These are phyloP conservation scores for Myrmecobius fasciatus DNA, from an alignment of 2,113 vertebrate species.

Conservation along the genomic window DNA sequence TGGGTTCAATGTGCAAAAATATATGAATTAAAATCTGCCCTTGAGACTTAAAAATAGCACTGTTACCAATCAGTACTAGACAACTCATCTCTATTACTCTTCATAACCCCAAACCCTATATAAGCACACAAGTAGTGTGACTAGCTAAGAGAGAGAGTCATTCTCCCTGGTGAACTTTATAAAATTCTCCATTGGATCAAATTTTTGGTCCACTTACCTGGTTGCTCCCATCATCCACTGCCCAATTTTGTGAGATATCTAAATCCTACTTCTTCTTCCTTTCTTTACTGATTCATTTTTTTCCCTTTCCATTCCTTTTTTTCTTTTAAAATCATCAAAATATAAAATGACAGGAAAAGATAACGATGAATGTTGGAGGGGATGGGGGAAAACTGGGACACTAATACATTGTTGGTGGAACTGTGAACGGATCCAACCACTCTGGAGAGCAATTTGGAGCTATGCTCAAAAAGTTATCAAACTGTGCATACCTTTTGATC, in stretches of 20 bases:
- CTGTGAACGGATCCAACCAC: too few relatives aligned
- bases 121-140: not conserved
- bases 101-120: not conserved
- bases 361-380: too few relatives aligned
- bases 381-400: too few relatives aligned
- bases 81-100: not conserved
- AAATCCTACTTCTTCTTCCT: not conserved
- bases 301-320: not conserved
- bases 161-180: too few relatives aligned
- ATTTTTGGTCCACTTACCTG: not conserved
- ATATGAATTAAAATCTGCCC: not conserved
- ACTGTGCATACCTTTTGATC: too few relatives aligned
- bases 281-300: not conserved
- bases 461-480: too few relatives aligned
- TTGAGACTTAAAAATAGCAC: not conserved
- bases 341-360: too few relatives aligned
- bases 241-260: not conserved
- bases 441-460: too few relatives aligned
- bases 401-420: too few relatives aligned
- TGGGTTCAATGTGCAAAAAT: not conserved
- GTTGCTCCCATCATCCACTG: not conserved
- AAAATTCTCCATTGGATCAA: too few relatives aligned
- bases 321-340: not conserved
- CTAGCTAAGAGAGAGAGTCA: not conserved
- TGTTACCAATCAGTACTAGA: not conserved